Percentiles rank a stretch among this genome's conserved stretches.
Evolutionary conservation across 2,113 vertebrate genomes (phyloP).

Genomic region (Dendrocopos noguchii): DNA sequence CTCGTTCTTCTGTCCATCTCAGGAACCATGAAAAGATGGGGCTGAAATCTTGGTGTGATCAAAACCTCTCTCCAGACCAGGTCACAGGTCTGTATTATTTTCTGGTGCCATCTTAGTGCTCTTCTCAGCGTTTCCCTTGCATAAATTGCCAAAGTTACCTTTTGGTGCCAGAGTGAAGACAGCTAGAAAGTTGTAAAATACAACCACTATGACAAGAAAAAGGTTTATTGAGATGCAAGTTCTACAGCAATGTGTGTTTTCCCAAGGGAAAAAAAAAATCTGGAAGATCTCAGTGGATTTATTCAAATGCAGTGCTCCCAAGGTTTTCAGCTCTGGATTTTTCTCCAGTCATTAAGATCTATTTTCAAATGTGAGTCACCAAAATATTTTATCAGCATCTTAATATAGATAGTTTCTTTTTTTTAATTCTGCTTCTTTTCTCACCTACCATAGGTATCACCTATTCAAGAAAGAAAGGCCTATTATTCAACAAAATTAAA

Average conservation of each 20-base stretch:
- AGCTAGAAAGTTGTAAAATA: not conserved
- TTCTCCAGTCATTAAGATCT: not conserved
- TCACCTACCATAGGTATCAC: not conserved
- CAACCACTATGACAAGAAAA: not conserved
- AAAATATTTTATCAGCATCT: not conserved
- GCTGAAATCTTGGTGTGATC: not conserved
- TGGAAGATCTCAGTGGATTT: not conserved
- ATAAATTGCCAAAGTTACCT: not conserved
- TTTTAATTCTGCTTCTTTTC: not conserved
- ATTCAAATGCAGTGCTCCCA: not conserved
- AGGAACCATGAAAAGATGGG: not conserved
- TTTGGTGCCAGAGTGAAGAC: not conserved
- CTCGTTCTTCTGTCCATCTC: not conserved
- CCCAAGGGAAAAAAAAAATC: not conserved
- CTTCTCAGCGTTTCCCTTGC: not conserved
- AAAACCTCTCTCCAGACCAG: not conserved
- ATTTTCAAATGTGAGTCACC: not conserved
- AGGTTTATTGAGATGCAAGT: not conserved
- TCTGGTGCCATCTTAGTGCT: not conserved
- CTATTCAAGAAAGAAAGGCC: not conserved
- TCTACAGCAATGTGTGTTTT: not conserved
- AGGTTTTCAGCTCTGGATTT: not conserved
- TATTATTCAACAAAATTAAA: constrained; percentile 2
- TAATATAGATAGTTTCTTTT: not conserved
- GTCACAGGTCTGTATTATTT: not conserved